These are phyloP conservation scores for Podarcis cretensis DNA, from an alignment of 2,113 vertebrate genomes.

Conservation along the genomic window DNA sequence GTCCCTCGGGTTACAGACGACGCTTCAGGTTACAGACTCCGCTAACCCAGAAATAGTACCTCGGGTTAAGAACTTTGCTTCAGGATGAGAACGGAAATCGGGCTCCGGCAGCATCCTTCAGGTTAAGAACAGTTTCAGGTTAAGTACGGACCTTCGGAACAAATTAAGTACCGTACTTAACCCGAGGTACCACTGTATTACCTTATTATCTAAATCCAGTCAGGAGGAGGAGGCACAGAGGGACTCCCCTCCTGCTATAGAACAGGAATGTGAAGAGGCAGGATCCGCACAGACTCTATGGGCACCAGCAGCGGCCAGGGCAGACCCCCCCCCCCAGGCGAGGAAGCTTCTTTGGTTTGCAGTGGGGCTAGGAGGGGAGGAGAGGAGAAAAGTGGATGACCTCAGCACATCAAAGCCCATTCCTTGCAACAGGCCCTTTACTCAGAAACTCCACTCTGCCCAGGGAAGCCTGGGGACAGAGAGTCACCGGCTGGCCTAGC, in stretches of 20 bases:
- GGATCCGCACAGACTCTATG: background rate
- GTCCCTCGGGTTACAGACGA: too few species aligned
- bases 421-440: background rate
- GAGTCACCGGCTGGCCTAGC: background rate
- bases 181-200: background rate
- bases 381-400: background rate
- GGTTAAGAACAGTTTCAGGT: too few species aligned
- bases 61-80: too few species aligned
- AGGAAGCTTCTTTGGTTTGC: background rate
- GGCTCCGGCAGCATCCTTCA: too few species aligned
- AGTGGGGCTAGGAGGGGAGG: too few species aligned
- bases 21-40: too few species aligned
- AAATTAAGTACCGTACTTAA: too few species aligned
- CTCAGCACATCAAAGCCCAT: background rate
- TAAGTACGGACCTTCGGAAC: too few species aligned
- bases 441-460: too few species aligned
- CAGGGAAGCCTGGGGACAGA: too few species aligned
- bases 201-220: background rate
- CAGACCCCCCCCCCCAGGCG: background rate
- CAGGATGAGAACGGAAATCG: too few species aligned
- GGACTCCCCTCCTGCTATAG: fast-evolving
- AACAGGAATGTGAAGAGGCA: fast-evolving
- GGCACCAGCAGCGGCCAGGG: background rate
- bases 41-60: too few species aligned
- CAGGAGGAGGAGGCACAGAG: background rate